A percentile compares a stretch with the other conserved stretches of the same genome.
These are phyloP conservation scores for Lepidurus couesii DNA, from an alignment of 1,140 invertebrate genomes.

Conservation along the genomic window DNA sequence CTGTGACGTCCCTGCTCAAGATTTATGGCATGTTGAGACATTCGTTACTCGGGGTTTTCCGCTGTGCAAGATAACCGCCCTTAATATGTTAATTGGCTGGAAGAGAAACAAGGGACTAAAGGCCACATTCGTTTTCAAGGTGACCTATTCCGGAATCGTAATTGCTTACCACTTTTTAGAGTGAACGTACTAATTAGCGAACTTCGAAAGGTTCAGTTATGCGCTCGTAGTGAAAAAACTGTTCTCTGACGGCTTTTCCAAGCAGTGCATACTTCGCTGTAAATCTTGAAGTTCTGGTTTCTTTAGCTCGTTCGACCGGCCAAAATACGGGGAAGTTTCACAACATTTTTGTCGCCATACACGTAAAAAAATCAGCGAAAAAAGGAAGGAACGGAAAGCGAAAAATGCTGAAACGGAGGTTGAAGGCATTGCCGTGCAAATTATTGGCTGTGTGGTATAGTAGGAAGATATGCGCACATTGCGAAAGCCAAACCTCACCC, in stretches of 20 bases:
- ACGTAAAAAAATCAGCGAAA: background rate
- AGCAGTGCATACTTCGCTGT: too few species aligned
- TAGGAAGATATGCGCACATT: background rate
- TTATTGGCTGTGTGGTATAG: background rate
- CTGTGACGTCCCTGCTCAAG: background rate
- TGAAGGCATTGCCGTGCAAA: background rate
- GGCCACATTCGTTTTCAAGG: background rate
- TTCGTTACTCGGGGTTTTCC: background rate
- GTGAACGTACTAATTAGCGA: too few species aligned
- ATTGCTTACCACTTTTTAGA: background rate
- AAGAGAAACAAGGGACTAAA: background rate
- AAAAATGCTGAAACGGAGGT: conserved; percentile 2
- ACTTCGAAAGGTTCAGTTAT: background rate
- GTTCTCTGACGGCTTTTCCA: too few species aligned
- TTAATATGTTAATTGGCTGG: background rate
- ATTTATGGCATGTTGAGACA: background rate
- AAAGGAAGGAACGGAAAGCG: background rate
- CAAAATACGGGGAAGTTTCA: background rate
- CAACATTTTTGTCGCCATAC: background rate
- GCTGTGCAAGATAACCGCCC: background rate
- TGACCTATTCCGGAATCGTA: background rate
- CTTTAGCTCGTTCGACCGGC: background rate
- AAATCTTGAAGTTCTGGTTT: too few species aligned
- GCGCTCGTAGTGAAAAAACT: too few species aligned
- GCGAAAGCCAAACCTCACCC: background rate